These are phyloP conservation scores for Morpho deidamia DNA, from an alignment of 2,888 invertebrate species.

Conservation along the genomic window DNA sequence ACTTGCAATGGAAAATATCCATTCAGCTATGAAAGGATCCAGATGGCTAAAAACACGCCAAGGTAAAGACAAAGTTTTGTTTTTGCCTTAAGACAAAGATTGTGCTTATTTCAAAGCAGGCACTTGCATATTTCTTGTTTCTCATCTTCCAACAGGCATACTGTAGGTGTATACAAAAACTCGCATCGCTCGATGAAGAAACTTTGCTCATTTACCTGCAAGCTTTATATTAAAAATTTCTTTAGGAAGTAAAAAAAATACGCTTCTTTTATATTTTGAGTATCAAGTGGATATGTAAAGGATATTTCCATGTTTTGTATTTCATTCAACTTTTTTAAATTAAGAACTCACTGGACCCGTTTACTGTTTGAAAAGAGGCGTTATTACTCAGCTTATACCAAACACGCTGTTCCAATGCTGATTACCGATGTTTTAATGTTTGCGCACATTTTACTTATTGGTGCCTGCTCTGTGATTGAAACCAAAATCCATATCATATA, in stretches of 20 bases:
- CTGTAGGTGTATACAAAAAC: constrained; percentile 21
- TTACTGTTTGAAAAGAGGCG: too few relatives aligned
- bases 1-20: neutral
- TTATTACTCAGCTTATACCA: too few relatives aligned
- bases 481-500: too few relatives aligned
- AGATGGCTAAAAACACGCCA: constrained; percentile 7
- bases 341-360: too few relatives aligned
- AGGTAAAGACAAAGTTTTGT: constrained; percentile 10
- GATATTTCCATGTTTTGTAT: too few relatives aligned
- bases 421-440: too few relatives aligned
- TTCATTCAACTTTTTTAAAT: too few relatives aligned
- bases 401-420: too few relatives aligned
- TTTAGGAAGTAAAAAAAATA: constrained; percentile 5
- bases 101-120: constrained; percentile 22
- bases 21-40: constrained; percentile 6
- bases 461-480: too few relatives aligned
- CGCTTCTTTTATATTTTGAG: neutral
- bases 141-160: constrained; percentile 17
- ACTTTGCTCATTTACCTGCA: constrained; percentile 23
- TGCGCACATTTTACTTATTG: too few relatives aligned
- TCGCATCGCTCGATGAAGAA: constrained; percentile 22
- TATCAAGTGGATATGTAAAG: too few relatives aligned
- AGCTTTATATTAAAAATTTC: constrained; percentile 22
- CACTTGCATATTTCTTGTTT: constrained; percentile 21
- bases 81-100: constrained; percentile 17